Percentiles rank a stretch among this genome's conserved stretches.
phyloP scores from a whole-genome alignment of 2,113 vertebrate species.

The Takifugu bimaculatus region DNA sequence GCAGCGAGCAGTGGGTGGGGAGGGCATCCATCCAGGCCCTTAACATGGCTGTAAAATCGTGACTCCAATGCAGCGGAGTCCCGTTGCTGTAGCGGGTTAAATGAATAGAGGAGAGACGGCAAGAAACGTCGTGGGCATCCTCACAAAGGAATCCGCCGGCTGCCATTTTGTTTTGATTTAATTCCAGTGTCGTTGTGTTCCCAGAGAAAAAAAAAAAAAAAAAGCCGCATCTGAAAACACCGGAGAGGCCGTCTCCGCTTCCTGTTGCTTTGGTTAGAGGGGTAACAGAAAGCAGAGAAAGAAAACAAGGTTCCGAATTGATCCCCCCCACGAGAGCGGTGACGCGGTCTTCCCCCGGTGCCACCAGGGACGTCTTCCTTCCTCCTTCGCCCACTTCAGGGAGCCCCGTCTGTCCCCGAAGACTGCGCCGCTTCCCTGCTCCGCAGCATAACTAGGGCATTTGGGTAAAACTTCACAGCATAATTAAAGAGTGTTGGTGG shows the following conservation, averaged over 20 bases:
- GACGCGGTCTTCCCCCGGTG: conserved; percentile 33
- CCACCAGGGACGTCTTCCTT: conserved; percentile 58
- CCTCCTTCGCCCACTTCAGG: conserved; percentile 57
- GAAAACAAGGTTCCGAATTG: conserved; percentile 49
- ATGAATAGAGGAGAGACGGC: no score
- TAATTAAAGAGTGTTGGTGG: conserved; percentile 63
- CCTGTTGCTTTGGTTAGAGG: conserved; percentile 28
- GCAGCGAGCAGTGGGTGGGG: no score
- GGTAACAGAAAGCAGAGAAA: conserved; percentile 24
- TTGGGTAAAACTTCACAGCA: conserved; percentile 65
- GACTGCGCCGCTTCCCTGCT: conserved; percentile 41
- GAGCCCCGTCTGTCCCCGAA: conserved; percentile 55
- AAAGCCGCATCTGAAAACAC: conserved; percentile 11
- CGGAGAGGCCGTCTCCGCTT: conserved; percentile 45
- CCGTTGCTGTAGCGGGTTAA: no score
- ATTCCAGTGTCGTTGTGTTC: no score
- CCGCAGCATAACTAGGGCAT: conserved; percentile 65
- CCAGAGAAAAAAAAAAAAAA: no score
- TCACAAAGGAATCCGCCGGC: no score
- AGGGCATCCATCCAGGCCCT: no score
- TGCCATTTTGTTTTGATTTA: no score
- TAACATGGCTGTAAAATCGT: no score
- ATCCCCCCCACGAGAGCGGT: conserved; percentile 38
- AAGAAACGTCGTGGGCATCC: no score
- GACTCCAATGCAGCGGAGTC: no score